Evolutionary conservation across 1,140 invertebrate species (phyloP).

Genomic region (Asbolus verrucosus): DNA sequence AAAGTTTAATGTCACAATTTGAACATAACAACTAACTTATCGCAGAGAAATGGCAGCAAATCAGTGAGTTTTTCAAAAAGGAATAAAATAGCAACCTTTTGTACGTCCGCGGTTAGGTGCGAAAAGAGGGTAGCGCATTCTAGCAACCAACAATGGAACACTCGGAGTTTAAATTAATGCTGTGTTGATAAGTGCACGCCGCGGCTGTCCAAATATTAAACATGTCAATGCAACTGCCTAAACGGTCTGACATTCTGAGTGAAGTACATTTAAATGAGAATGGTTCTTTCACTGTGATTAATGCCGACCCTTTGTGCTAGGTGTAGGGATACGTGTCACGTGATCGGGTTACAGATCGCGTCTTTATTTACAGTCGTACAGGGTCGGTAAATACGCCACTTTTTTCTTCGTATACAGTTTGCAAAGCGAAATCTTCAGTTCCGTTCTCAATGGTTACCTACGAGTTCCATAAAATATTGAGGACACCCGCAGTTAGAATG

Average conservation of each 20-base stretch:
- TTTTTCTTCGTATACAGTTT: slow-evolving; percentile 13
- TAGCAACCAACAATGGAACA: slow-evolving; percentile 3
- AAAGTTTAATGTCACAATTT: too few relatives aligned
- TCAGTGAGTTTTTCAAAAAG: background rate
- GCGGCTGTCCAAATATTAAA: slow-evolving; percentile 51
- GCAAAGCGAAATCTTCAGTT: slow-evolving; percentile 3
- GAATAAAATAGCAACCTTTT: slow-evolving; percentile 17
- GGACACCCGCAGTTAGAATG: too few relatives aligned
- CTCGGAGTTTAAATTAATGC: slow-evolving; percentile 45
- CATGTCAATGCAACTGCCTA: slow-evolving; percentile 48
- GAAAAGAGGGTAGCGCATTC: slow-evolving; percentile 15
- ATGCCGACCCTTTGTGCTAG: slow-evolving; percentile 50
- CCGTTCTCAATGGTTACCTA: slow-evolving; percentile 37
- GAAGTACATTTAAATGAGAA: slow-evolving; percentile 49
- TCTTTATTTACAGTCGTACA: slow-evolving; percentile 43
- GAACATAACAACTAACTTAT: too few relatives aligned
- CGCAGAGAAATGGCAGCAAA: too few relatives aligned
- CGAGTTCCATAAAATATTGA: background rate
- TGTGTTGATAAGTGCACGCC: slow-evolving; percentile 45
- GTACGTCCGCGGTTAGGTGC: slow-evolving; percentile 2
- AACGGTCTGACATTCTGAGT: slow-evolving; percentile 44
- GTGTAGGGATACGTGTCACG: slow-evolving; percentile 49
- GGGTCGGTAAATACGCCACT: slow-evolving; percentile 28
- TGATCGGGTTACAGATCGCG: slow-evolving; percentile 51
- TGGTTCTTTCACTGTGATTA: slow-evolving; percentile 49